These are phyloP conservation scores for Myripristis murdjan DNA, from an alignment of 2,797 vertebrate species.

Conservation along the genomic window DNA sequence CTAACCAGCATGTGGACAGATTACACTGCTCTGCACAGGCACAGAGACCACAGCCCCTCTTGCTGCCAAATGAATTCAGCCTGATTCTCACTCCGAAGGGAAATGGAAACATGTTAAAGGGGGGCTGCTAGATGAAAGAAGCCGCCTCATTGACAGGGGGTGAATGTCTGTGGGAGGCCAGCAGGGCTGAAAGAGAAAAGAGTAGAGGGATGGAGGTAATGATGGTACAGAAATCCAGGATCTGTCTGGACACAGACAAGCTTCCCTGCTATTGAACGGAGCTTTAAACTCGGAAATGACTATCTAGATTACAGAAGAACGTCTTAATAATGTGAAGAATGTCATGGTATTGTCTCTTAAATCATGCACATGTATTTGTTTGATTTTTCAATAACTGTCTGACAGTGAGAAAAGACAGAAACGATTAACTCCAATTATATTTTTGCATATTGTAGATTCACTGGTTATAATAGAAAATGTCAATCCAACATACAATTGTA, in stretches of 20 bases:
- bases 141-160: not conserved
- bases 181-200: not conserved
- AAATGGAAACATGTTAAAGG: constrained; percentile 14
- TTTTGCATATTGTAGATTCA: constrained; percentile 11
- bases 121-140: not conserved
- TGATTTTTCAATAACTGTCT: constrained; percentile 29
- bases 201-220: constrained; percentile 8
- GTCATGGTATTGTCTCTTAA: not conserved
- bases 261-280: constrained; percentile 12
- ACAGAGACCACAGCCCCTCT: not conserved
- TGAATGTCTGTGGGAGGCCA: constrained; percentile 21
- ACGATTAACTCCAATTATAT: constrained; percentile 15
- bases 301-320: not conserved
- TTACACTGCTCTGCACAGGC: not conserved
- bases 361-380: constrained; percentile 3
- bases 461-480: constrained; percentile 31
- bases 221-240: constrained; percentile 1
- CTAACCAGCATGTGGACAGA: not conserved
- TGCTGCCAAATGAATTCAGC: not conserved
- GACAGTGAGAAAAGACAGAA: constrained; percentile 12
- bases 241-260: not conserved
- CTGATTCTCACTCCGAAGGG: not conserved
- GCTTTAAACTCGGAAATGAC: not conserved
- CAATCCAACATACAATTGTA: constrained; percentile 26
- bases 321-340: constrained; percentile 13